Evolutionary conservation across 2,797 vertebrate species (phyloP), one percentile per base, ranked within the genome.

Genomic region (Trachurus trachurus): DNA sequence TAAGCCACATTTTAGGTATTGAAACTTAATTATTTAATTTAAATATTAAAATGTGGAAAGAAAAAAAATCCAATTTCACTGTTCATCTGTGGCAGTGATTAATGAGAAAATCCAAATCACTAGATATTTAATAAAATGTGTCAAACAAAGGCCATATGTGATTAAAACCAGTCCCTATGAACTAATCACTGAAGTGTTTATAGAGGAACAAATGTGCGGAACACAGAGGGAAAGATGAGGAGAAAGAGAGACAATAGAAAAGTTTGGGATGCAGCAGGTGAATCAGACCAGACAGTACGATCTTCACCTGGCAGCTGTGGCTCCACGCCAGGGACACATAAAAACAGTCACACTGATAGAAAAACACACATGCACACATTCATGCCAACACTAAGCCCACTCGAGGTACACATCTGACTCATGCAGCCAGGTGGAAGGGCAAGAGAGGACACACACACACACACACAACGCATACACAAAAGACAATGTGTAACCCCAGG

Each of bases 281-380:
- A 89, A 49, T 84, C 74, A 80, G 47, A 68, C 62, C 69, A 66
- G 76, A 80, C 66, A 66, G 62, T 66, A 56, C 5, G 34, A 52
- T 84, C 44, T 54, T 89, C 85, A 89, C 75, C 66, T 84, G 89
- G 71, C 29, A 40, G 58, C 21, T 76, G 63, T 81, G 79, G 84
- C 71, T 76, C 8, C 0, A 68, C 21, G 71, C 76, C 65, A 87
- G 47, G 29, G 31, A 79, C 57, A 67, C 47, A 74, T 42, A 67
- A 76, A 70, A 61, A 68, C 56, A 77, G 56, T 57, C 22, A 49
- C 57, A 81, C 62, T 42, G 19, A 69, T 53, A 74, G 21, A 66
- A 56, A 56, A 60, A 75, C 70, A 76, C 52, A 85, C 80, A 70
- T 52, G 78, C 67, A 83, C 61, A 64, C 56, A 53, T 16, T 37